Evolutionary conservation across 2,888 invertebrate genomes (phyloP), one percentile per base, ranked within the genome.

Genomic region (Leuctra nigra): DNA sequence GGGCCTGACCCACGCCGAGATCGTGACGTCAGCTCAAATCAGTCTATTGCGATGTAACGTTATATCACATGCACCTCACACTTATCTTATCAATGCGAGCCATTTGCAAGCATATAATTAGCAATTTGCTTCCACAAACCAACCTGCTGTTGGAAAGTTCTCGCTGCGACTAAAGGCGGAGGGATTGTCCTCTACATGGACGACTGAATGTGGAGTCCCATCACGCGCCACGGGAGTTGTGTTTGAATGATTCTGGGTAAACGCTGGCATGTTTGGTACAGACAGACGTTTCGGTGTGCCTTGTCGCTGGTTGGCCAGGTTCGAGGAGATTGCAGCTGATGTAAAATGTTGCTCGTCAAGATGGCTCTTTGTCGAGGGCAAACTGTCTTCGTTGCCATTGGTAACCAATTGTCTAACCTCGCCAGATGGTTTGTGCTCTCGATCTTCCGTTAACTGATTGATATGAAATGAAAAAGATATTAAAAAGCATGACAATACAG

Each of bases 161-260:
- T 62, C 61, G 14, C 56, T 47, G 18, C 61, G 55, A 29, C 59
- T 59, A 36, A 58, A 70, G 66, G 63, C 74, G 64, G 66, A 69
- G 64, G 64, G 72, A 63, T 68, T 77, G 58, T 79, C 77, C 2
- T 61, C 62, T 22, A 86, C 82, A 70, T 84, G 82, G 14, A 86
- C 82, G 58, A 86, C 77, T 61, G 85, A 84, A 75, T 86, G 84
- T 65, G 83, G 79, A 54, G 65, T 68, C 6, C 65, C 63, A 1
- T 68, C 66, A 57, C 65, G 68, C 1, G 66, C 63, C 22, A 56
- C 67, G 35, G 65, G 66, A 56, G 59, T 63, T 4, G 70, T 66
- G 53, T 75, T 70, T 53, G 50, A 33, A 24, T 48, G 53, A 24
- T 46, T 52, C 13, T 33, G 52, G 6, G 24, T 38, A 33, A 53